phyloP scores from a whole-genome alignment of 2,888 invertebrate genomes.

The Agrochola lota region DNA sequence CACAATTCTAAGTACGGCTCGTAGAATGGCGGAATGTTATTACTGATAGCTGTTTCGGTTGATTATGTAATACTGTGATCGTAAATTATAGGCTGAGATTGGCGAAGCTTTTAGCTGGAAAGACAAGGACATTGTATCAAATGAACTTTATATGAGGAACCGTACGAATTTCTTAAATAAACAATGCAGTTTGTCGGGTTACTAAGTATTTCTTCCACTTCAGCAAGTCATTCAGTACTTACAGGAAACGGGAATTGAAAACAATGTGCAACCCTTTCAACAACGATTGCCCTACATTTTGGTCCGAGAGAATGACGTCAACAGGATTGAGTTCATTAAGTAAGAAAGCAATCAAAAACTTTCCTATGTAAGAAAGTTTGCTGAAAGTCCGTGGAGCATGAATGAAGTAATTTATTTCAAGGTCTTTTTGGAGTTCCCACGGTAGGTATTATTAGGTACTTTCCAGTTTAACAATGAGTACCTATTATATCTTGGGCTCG shows the following conservation, averaged over 20 bases:
- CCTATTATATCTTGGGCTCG: not conserved
- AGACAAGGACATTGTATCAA: too few species aligned
- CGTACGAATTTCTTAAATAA: too few species aligned
- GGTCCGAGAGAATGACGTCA: not conserved
- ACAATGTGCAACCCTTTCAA: not conserved
- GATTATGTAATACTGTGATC: not conserved
- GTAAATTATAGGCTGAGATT: not conserved
- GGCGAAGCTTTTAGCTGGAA: not conserved
- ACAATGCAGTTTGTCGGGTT: too few species aligned
- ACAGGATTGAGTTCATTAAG: constrained; percentile 3
- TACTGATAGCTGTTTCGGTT: constrained; percentile 3
- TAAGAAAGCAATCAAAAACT: constrained; percentile 30
- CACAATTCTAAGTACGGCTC: constrained; percentile 11
- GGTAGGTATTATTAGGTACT: not conserved
- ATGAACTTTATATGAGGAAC: too few species aligned
- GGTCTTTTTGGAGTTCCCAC: constrained; percentile 4
- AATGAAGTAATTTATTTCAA: constrained; percentile 26
- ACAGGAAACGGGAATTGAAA: not conserved
- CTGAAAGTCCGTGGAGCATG: constrained; percentile 5
- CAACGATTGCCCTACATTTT: not conserved
- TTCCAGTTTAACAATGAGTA: not conserved
- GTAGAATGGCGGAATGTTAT: constrained; percentile 9
- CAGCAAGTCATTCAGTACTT: not conserved
- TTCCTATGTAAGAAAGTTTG: constrained; percentile 32
- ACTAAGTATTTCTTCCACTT: not conserved